phyloP scores from a whole-genome alignment of 2,113 vertebrate genomes.

The Physeter macrocephalus region DNA sequence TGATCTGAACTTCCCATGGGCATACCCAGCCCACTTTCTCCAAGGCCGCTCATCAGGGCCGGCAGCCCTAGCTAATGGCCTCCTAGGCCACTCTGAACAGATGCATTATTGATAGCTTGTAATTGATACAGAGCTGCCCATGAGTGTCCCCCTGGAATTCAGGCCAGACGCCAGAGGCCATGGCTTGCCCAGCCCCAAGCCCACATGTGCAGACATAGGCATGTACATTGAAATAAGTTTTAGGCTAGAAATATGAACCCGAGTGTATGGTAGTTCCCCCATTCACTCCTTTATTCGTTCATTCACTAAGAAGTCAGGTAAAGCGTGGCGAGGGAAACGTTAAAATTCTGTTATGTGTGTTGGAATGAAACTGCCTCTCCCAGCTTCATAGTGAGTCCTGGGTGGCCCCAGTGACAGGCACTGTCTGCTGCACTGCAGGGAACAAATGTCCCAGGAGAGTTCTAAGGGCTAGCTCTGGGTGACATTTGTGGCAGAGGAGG shows the following conservation, averaged over 20 bases:
- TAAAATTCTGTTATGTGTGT: not conserved
- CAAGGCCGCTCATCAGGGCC: not conserved
- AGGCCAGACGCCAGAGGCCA: constrained; percentile 9
- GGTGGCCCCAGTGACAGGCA: not conserved
- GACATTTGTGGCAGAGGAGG: not conserved
- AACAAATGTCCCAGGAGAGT: not conserved
- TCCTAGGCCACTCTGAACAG: constrained; percentile 25
- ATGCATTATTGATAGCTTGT: constrained; percentile 57
- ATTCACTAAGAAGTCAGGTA: not conserved
- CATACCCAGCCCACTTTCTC: not conserved
- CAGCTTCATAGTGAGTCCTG: not conserved
- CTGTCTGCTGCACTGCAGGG: not conserved
- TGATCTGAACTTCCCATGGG: constrained; percentile 15
- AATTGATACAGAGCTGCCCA: constrained; percentile 34
- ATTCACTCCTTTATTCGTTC: not conserved
- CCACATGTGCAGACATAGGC: not conserved
- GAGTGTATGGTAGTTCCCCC: not conserved
- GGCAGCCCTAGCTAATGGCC: constrained; percentile 14
- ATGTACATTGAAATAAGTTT: not conserved
- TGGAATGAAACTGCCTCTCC: not conserved
- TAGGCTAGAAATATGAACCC: not conserved
- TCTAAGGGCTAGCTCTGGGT: not conserved
- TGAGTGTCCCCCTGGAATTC: constrained; percentile 13
- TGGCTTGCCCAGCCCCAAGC: not conserved
- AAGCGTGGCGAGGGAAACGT: not conserved